These are phyloP conservation scores for Chiloscyllium plagiosum DNA, from an alignment of 2,113 vertebrate species.

Conservation along the genomic window DNA sequence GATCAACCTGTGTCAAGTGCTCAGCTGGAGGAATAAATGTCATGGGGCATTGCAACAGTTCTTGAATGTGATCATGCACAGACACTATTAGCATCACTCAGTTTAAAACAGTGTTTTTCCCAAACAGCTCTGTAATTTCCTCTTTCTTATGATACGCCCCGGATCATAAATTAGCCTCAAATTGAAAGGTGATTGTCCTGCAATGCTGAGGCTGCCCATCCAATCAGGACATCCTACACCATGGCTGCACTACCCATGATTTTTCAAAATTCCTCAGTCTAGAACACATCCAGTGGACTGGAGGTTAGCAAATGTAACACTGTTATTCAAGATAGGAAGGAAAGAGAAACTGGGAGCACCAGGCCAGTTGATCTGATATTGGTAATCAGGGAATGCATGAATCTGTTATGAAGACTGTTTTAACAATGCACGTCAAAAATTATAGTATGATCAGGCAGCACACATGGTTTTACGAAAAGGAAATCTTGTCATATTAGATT, in stretches of 20 bases:
- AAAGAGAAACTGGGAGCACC: not conserved
- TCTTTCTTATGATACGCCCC: not conserved
- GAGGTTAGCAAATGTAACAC: not conserved
- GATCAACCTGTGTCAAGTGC: not conserved
- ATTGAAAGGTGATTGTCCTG: not conserved
- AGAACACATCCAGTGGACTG: not conserved
- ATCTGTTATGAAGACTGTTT: not conserved
- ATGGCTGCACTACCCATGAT: not conserved
- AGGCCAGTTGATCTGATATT: not conserved
- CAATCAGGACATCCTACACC: not conserved
- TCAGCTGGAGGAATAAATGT: not conserved
- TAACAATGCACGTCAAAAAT: not conserved
- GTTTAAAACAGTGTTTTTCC: not conserved
- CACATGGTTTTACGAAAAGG: too few relatives aligned
- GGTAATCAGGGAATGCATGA: not conserved
- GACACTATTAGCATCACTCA: not conserved
- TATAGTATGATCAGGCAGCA: too few relatives aligned
- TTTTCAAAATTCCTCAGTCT: not conserved
- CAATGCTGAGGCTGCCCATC: not conserved
- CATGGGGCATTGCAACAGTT: not conserved
- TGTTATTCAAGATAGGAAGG: not conserved
- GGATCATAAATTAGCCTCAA: not conserved
- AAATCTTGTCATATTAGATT: too few relatives aligned
- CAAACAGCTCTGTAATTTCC: not conserved
- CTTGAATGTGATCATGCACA: not conserved